A percentile compares a stretch with the other conserved stretches of the same genome.
Conservation (phyloP, 2,113 vertebrate genomes). For the Melospiza georgiana region DNA sequence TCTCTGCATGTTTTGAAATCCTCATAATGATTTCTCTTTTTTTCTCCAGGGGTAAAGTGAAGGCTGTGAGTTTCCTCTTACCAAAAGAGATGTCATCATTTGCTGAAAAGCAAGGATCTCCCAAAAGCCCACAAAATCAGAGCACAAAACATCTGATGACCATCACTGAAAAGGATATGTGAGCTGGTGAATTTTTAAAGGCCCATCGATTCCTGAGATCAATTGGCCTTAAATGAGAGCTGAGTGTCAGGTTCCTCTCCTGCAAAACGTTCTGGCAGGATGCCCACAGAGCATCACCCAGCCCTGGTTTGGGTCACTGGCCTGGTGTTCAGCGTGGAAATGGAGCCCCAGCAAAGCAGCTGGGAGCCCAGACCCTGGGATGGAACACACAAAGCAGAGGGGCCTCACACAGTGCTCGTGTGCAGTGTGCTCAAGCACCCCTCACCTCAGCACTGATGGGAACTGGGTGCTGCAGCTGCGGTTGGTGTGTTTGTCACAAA, state of each 20-base stretch:
- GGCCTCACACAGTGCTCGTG: neutral
- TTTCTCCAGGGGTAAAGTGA: constrained; percentile 85
- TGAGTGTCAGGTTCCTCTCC: constrained; percentile 38
- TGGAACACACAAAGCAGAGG: neutral
- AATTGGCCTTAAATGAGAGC: constrained; percentile 8
- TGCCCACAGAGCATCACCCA: constrained; percentile 9
- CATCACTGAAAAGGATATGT: constrained; percentile 80
- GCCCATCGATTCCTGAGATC: constrained; percentile 21
- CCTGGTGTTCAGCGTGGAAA: constrained; percentile 23
- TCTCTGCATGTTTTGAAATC: neutral
- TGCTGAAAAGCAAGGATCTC: constrained; percentile 77
- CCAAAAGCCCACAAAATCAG: constrained; percentile 69
- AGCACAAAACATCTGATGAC: constrained; percentile 69
- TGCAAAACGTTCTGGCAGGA: constrained; percentile 52
- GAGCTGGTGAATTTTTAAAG: constrained; percentile 66
- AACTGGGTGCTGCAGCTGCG: neutral
- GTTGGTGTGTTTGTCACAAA: neutral
- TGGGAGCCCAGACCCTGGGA: neutral
- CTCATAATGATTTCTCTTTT: constrained; percentile 16
- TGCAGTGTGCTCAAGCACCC: neutral
- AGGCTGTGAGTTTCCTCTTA: constrained; percentile 91
- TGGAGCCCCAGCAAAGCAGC: neutral
- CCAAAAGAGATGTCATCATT: constrained; percentile 75
- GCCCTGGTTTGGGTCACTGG: neutral
- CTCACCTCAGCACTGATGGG: neutral